Evolutionary conservation across 53 echinoderm and acorn worm genomes (phyloP), one percentile per base, ranked within the genome.

Genomic region (Temnopleurus reevesii): DNA sequence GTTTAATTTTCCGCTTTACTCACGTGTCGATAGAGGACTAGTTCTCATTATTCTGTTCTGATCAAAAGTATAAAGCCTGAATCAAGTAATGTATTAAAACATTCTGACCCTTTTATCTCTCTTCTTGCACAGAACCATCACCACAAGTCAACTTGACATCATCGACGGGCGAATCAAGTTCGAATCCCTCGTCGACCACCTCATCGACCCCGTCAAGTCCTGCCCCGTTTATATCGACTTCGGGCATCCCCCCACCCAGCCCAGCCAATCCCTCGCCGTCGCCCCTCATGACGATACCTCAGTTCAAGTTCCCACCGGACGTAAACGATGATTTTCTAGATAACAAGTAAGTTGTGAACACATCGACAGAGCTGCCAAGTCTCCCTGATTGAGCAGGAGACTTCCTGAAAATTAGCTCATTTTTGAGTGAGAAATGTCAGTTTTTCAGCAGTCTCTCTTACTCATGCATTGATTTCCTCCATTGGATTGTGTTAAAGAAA

Each of bases 161-260:
- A 81, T 91, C 95, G 25, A 95, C 92, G 43, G 97, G 95, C 1
- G 99, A 99, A 71, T 96, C 96, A 8, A 96, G 96, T 86, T 99
- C 99, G 28, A 99, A 99, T 82, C 99, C 99, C n/a, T 99, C 99
- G 29, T 96, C 99, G 18, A 99, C 99, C 49, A 93, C 96, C 46
- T 99, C 99, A 45, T 99, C 96, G 5, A 96, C 96, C 1, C 96
- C 99, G 2, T 99, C 99, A 43, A 99, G 99, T 87, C 99, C 99
- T 26, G 96, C 92, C 31, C 96, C 95, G 26, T 92, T 93, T 86
- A 89, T 66, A 59, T 90, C 92, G 45, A 90, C 94, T 46, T 93
- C 96, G 19, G 90, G 93, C 33, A 5, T 47, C 27, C 92, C 95
- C 55, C 95, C 95, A 44, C 92, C 95, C 21, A 94, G 93, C 76